Percentiles rank a stretch among this genome's conserved stretches.
phyloP scores from a whole-genome alignment of 2,888 invertebrate species.

The Macaria notata region DNA sequence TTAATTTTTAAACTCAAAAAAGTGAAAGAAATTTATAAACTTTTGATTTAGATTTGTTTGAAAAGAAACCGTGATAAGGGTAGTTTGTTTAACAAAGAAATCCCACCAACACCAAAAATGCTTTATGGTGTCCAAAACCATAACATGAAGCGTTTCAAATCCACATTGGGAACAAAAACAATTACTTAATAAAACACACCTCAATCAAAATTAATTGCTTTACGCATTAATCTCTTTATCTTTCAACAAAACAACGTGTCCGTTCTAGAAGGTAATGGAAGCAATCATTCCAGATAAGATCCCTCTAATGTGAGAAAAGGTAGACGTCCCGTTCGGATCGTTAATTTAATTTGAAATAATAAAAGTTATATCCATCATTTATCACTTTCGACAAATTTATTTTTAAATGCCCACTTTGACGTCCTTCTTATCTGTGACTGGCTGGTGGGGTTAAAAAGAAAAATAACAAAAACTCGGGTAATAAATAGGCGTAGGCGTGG shows the following conservation, averaged over 20 bases:
- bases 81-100: slow-evolving; percentile 6
- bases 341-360: slow-evolving; percentile 82
- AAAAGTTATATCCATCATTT: slow-evolving; percentile 80
- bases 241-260: slow-evolving; percentile 75
- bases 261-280: slow-evolving; percentile 77
- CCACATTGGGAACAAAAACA: slow-evolving; percentile 74
- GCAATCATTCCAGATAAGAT: slow-evolving; percentile 81
- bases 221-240: slow-evolving; percentile 81
- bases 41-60: no score
- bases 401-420: slow-evolving; percentile 77
- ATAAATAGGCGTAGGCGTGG: slow-evolving; percentile 69
- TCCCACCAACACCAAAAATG: slow-evolving; percentile 28
- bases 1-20: no score
- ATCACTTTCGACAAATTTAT: slow-evolving; percentile 82
- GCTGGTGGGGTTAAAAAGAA: slow-evolving; percentile 61
- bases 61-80: no score
- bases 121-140: slow-evolving; percentile 47
- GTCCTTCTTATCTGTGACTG: slow-evolving; percentile 73
- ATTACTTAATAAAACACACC: slow-evolving; percentile 80
- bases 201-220: slow-evolving; percentile 82
- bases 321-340: slow-evolving; percentile 73
- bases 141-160: slow-evolving; percentile 66
- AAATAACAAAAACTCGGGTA: slow-evolving; percentile 57
- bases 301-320: slow-evolving; percentile 81
- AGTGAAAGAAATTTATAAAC: no score